These are phyloP conservation scores for Cyanoramphus novaezelandiae DNA, from an alignment of 2,113 vertebrate genomes.

Conservation along the genomic window DNA sequence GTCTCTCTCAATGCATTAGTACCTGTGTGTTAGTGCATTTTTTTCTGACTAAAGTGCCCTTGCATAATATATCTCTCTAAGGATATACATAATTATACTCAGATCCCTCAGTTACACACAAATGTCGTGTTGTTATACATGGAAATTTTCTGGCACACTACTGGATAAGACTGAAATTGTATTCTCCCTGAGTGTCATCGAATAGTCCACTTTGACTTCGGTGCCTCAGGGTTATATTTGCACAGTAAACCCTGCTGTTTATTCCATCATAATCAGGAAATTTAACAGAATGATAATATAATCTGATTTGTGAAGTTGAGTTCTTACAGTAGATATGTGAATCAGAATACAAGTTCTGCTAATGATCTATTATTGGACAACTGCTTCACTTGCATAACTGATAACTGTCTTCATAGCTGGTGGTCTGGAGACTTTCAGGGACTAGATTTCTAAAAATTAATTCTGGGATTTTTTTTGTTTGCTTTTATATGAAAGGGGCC, in stretches of 20 bases:
- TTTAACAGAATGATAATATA: not conserved
- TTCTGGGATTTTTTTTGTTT: not conserved
- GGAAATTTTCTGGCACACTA: not conserved
- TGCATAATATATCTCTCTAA: not conserved
- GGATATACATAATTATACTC: not conserved
- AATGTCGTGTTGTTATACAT: not conserved
- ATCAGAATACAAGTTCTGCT: not conserved
- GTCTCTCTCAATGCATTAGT: not conserved
- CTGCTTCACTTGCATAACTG: not conserved
- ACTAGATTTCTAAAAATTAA: not conserved
- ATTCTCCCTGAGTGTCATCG: not conserved
- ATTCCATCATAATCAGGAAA: not conserved
- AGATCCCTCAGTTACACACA: not conserved
- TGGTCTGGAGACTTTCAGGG: not conserved
- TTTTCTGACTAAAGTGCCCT: not conserved
- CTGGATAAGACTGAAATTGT: not conserved
- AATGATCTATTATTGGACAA: not conserved
- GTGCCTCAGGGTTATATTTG: not conserved
- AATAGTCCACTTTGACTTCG: not conserved
- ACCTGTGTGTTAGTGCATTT: not conserved
- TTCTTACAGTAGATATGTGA: not conserved
- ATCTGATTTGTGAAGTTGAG: not conserved
- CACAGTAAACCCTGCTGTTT: not conserved
- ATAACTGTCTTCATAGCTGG: not conserved
- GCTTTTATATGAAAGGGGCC: not conserved